Conservation (phyloP, 2,888 invertebrate genomes). For the Boloria selene region DNA sequence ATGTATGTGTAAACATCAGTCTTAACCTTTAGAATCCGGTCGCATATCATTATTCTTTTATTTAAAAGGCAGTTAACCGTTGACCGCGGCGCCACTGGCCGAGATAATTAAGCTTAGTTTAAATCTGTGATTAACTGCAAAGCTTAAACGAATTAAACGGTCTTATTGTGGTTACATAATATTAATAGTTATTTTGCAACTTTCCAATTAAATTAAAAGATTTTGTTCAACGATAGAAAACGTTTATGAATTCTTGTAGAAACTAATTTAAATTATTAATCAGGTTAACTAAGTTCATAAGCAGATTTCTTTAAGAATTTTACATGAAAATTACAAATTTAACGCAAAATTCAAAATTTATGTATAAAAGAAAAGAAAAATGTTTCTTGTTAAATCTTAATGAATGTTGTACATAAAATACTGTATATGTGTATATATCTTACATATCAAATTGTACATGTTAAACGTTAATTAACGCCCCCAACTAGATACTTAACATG, state of each 20-base stretch:
- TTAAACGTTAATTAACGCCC: constrained; percentile 30
- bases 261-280: too few relatives aligned
- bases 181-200: constrained; percentile 55
- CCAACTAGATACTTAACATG: constrained; percentile 34
- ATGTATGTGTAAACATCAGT: constrained; percentile 53
- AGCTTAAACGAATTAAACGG: constrained; percentile 73
- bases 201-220: neutral
- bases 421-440: neutral
- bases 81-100: constrained; percentile 59
- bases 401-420: constrained; percentile 2
- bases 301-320: too few relatives aligned
- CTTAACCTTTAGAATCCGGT: constrained; percentile 64
- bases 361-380: too few relatives aligned
- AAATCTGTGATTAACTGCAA: constrained; percentile 69
- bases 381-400: too few relatives aligned
- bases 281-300: too few relatives aligned
- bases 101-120: constrained; percentile 69
- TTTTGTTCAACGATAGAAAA: too few relatives aligned
- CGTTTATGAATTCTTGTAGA: too few relatives aligned
- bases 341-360: too few relatives aligned
- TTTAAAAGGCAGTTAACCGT: constrained; percentile 70
- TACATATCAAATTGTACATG: constrained; percentile 14
- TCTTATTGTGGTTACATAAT: constrained; percentile 77
- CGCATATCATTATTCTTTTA: constrained; percentile 64
- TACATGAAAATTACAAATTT: too few relatives aligned